phyloP scores from a whole-genome alignment of 2,888 invertebrate species.

The Pandemis heparana region DNA sequence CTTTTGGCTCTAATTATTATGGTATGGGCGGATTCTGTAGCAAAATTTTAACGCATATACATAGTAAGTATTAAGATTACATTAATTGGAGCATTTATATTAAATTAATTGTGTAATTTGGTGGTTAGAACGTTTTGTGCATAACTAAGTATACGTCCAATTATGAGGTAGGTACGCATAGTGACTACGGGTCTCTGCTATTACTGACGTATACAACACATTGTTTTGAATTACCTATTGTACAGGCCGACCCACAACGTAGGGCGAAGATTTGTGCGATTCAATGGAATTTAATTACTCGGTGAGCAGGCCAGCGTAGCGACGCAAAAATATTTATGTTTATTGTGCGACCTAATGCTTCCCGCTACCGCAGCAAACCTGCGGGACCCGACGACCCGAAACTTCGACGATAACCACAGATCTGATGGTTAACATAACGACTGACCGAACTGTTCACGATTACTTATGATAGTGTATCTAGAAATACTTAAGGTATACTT shows the following conservation, averaged over 20 bases:
- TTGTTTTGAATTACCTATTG: slow-evolving; percentile 47
- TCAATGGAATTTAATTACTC: slow-evolving; percentile 84
- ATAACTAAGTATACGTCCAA: too few species aligned
- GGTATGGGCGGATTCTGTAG: too few species aligned
- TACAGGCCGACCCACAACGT: slow-evolving; percentile 57
- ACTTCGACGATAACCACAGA: slow-evolving; percentile 13
- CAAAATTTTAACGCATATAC: too few species aligned
- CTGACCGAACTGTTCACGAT: not conserved
- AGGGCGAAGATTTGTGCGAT: slow-evolving; percentile 82
- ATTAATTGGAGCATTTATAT: too few species aligned
- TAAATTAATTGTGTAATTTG: too few species aligned
- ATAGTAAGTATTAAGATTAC: too few species aligned
- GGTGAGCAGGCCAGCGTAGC: slow-evolving; percentile 73
- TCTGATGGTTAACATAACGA: slow-evolving; percentile 38
- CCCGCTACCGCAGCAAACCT: slow-evolving; percentile 70
- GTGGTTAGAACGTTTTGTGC: too few species aligned
- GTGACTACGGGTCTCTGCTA: not conserved
- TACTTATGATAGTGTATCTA: not conserved
- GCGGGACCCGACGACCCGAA: slow-evolving; percentile 25
- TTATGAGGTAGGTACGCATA: not conserved
- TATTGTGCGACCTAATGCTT: slow-evolving; percentile 77
- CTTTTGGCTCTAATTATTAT: too few species aligned
- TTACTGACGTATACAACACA: not conserved
- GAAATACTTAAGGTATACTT: not conserved
- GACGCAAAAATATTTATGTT: slow-evolving; percentile 85